Percentiles rank a stretch among this genome's conserved stretches.
Evolutionary conservation across 2,888 invertebrate genomes (phyloP).

Genomic region (Biston stratarius): DNA sequence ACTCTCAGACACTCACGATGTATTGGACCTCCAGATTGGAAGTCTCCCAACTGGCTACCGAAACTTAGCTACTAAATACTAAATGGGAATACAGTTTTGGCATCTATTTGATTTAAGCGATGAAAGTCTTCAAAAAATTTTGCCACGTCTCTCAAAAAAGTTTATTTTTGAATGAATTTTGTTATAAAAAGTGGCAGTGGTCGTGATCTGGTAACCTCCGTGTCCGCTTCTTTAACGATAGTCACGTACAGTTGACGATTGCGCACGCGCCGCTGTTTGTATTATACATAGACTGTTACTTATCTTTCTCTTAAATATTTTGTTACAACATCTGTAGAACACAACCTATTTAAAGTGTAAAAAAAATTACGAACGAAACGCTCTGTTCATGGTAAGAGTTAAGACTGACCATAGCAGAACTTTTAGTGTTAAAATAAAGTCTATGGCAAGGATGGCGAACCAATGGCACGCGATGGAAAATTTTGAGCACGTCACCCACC

Average conservation of each 20-base stretch:
- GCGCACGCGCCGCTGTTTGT: constrained; percentile 53
- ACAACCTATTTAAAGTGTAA: no score
- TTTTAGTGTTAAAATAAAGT: no score
- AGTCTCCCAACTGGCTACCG: no score
- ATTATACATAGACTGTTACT: constrained; percentile 24
- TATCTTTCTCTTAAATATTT: not conserved
- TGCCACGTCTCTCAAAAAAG: not conserved
- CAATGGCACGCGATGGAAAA: no score
- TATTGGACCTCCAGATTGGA: no score
- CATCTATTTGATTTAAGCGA: not conserved
- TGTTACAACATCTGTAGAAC: not conserved
- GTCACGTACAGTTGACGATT: constrained; percentile 59
- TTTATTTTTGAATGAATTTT: not conserved
- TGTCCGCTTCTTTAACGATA: constrained; percentile 57
- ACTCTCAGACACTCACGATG: no score
- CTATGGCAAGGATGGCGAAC: no score
- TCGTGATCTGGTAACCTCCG: constrained; percentile 21
- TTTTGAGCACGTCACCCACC: no score
- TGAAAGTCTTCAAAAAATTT: not conserved
- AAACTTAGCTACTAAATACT: no score
- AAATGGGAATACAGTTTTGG: not conserved
- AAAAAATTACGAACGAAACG: no score
- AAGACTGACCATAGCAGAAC: no score
- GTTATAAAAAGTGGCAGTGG: constrained; percentile 6
- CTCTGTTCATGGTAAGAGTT: no score